Evolutionary conservation across 1,140 invertebrate genomes (phyloP), one percentile per base, ranked within the genome.

Genomic region (Gonatopus flavifemur): DNA sequence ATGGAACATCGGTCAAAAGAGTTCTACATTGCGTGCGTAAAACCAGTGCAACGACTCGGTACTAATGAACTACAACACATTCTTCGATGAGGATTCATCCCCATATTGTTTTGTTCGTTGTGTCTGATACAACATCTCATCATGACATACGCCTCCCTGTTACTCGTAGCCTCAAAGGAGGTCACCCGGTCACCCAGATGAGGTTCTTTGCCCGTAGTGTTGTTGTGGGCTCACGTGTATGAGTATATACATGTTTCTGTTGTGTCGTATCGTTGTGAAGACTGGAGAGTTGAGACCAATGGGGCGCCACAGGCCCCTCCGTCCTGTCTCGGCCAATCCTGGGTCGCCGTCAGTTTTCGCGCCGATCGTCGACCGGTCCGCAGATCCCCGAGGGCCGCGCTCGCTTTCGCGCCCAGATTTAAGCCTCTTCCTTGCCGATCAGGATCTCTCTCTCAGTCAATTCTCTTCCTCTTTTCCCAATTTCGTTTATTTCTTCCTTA

Each of bases 101-200:
- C n/a, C n/a, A n/a, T n/a, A n/a, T n/a, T n/a, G n/a, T n/a, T n/a
- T n/a, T n/a, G n/a, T n/a, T n/a, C n/a, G n/a, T n/a, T n/a, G n/a
- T n/a, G n/a, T n/a, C n/a, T n/a, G n/a, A n/a, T n/a, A n/a, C n/a
- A n/a, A n/a, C n/a, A n/a, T n/a, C n/a, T n/a, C n/a, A n/a, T n/a
- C n/a, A n/a, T n/a, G n/a, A n/a, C n/a, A n/a, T n/a, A n/a, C n/a
- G n/a, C 37, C 13, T 46, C 49, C 15, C 12, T 49, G 37, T 40
- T 57, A 49, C 45, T 50, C 52, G 12, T 52, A 59, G 43, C 49
- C 44, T 31, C 12, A 49, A 74, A 72, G 59, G 63, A 62, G 73
- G 73, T 76, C 65, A 76, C 73, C 73, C 65, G 72, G 73, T 76
- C 59, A 76, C 73, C 73, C 69, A 76, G 64, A 73, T 76, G 68